Percentiles rank a stretch among this genome's conserved stretches.
Evolutionary conservation across 2,888 invertebrate species (phyloP).

Genomic region (Trissolcus japonicus): DNA sequence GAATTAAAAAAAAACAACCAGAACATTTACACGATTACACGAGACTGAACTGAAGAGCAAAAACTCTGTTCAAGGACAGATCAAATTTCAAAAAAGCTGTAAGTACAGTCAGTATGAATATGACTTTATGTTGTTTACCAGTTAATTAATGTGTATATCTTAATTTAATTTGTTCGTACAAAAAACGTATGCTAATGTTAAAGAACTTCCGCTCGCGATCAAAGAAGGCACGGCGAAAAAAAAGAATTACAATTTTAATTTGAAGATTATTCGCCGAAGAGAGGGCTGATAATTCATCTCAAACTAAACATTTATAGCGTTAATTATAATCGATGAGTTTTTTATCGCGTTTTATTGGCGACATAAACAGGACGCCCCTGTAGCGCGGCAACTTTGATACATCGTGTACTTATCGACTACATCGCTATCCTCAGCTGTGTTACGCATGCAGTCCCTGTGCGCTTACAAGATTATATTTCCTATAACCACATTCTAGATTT

Average conservation of each 20-base stretch:
- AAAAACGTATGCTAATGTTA: constrained; percentile 6
- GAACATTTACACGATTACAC: no score
- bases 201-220: constrained; percentile 1
- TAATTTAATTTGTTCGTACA: neutral
- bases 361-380: constrained; percentile 47
- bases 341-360: constrained; percentile 32
- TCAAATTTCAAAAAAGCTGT: no score
- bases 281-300: constrained; percentile 25
- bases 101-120: no score
- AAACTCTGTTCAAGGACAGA: no score
- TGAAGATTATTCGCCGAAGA: constrained; percentile 10
- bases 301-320: constrained; percentile 29
- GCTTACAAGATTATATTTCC: constrained; percentile 65
- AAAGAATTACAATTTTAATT: constrained; percentile 24
- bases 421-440: constrained; percentile 54
- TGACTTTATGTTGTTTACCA: neutral
- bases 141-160: constrained; percentile 3
- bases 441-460: constrained; percentile 61
- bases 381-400: constrained; percentile 53
- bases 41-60: no score
- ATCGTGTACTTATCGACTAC: constrained; percentile 53
- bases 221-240: constrained; percentile 1
- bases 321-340: constrained; percentile 38
- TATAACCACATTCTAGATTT: constrained; percentile 63
- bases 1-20: no score